Evolutionary conservation across 2,113 vertebrate genomes (phyloP).

Genomic region (Vulpes lagopus): DNA sequence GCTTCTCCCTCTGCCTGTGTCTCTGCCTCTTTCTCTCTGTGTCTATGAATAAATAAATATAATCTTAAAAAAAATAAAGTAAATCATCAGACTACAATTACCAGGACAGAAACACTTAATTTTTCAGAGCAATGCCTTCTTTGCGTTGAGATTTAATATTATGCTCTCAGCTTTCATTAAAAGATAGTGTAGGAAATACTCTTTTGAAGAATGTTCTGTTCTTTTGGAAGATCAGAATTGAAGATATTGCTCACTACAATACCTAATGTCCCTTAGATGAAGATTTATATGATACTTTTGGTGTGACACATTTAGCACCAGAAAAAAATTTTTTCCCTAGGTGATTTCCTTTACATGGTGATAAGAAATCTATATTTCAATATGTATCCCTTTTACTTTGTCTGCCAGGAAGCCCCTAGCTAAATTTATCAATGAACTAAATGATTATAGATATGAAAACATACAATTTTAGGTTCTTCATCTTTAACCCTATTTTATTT

Average conservation of each 20-base stretch:
- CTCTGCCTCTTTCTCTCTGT: too few species aligned
- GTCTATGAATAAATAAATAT: too few species aligned
- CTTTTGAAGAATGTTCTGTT: conserved; percentile 25
- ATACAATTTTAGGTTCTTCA: neutral
- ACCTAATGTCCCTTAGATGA: neutral
- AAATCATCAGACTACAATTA: neutral
- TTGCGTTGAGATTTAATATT: conserved; percentile 40
- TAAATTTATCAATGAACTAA: neutral
- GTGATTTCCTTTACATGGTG: neutral
- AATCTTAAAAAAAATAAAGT: neutral
- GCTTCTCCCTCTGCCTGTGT: too few species aligned
- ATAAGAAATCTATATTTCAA: conserved; percentile 10
- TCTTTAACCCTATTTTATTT: neutral
- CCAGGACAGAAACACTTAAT: conserved; percentile 2
- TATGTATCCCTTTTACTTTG: neutral
- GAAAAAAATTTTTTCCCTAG: neutral
- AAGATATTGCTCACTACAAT: neutral
- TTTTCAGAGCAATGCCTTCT: neutral
- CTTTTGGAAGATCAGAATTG: conserved; percentile 46
- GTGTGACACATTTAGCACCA: neutral
- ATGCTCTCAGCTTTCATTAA: neutral
- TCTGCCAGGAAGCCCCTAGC: neutral
- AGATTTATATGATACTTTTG: neutral
- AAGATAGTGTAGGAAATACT: neutral
- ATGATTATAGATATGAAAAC: neutral